Base-by-base conservation (phyloP, 2,797 vertebrate genomes). In the Limnodromus scolopaceus region DNA sequence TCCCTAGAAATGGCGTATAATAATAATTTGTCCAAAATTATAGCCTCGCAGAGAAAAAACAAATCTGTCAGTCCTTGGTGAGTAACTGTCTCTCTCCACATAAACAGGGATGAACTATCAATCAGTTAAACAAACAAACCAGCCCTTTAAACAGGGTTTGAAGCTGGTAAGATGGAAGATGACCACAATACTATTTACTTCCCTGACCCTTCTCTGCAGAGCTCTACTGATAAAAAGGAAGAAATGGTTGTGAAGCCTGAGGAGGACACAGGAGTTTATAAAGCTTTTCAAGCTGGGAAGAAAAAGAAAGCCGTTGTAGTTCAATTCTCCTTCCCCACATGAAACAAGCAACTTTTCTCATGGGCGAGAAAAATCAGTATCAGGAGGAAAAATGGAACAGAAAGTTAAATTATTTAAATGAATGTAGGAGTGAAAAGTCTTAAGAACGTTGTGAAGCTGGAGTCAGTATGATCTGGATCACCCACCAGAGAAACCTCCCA, bases 1-100 rank as follows among this genome's bases (percentile, higher is more conserved):
- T 91, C 41, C 60, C 83, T 53, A 87, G 78, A 95, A 95, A 82
- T 13, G 18, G 74, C 63, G 57, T 79, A 74, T 66, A 76, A 93
- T 61, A 91, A 84, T 84, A 78, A 92, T 78, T 91, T 92, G 88
- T 92, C 89, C 65, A 45, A 95, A 96, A 94, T 89, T 72, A 80
- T 30, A 94, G 89, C 92, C 84, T 94, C 25, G 6, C 89, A 76
- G 72, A 86, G 88, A 77, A 86, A 70, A 89, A 89, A 0, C 48
- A 92, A 79, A 49, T 63, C 78, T 74, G 92, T n/a, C 89, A 89
- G 84, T 75, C 72, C 93, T 66, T 82, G 79, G 63, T 53, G 71
- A 87, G 90, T 51, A 88, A 84, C 8, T 72, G 85, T 89, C 70
- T 69, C 70, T 69, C 71, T 58, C 84, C 76, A 84, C 95, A 84